Conservation (phyloP, 2,888 invertebrate genomes). For the Noctua pronuba region DNA sequence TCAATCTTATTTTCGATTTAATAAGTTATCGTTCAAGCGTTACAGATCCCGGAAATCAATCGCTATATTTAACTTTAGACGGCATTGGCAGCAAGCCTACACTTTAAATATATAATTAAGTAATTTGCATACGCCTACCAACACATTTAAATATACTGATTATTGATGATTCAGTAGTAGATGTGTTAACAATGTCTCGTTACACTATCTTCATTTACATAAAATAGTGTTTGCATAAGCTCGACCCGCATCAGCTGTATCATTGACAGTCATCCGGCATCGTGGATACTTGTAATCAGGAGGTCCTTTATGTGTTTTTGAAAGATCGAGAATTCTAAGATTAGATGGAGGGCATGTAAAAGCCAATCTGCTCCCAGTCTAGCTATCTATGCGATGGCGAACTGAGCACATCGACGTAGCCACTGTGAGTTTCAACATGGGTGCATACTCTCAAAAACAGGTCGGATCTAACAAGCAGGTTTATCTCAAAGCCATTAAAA, state of each 20-base stretch:
- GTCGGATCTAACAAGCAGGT: background rate
- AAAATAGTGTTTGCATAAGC: slow-evolving; percentile 33
- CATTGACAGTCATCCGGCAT: slow-evolving; percentile 19
- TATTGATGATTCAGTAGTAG: slow-evolving; percentile 39
- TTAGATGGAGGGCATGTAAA: background rate
- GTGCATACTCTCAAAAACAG: background rate
- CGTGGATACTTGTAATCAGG: background rate
- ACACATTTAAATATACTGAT: slow-evolving; percentile 17
- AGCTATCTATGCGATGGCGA: background rate
- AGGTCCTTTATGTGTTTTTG: background rate
- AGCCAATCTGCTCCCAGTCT: background rate
- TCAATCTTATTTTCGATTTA: background rate
- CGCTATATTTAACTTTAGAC: background rate
- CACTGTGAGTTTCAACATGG: background rate
- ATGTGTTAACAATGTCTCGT: slow-evolving; percentile 32
- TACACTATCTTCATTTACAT: slow-evolving; percentile 38
- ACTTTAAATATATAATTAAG: slow-evolving; percentile 32
- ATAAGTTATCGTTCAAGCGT: background rate
- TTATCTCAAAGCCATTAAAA: background rate
- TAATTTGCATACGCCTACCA: slow-evolving; percentile 42
- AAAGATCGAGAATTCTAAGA: background rate
- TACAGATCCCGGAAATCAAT: slow-evolving; percentile 21
- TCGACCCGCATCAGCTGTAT: slow-evolving; percentile 40
- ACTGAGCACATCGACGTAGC: background rate
- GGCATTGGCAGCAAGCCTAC: slow-evolving; percentile 32